Evolutionary conservation across 2,888 invertebrate species (phyloP), one percentile per base, ranked within the genome.

Genomic region (Rhamnusium bicolor): DNA sequence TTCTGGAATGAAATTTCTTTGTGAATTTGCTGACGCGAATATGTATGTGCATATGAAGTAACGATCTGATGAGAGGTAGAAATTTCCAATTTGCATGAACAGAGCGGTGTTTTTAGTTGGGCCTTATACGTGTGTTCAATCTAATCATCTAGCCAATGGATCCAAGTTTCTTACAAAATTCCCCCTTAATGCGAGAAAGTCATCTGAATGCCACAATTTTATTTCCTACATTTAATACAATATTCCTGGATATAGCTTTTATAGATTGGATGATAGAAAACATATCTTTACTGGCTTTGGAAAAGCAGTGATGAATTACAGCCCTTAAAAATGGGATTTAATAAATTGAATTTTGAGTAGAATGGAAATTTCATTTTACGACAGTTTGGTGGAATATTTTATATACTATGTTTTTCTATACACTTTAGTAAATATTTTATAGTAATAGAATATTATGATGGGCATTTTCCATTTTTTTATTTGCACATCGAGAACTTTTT

Each of bases 31-130:
- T 79, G 80, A 79, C 74, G 80, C 77, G 75, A 80, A 80, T 80
- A 80, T 79, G 72, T 79, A 80, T 78, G 80, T 81, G 81, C 80
- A 81, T 81, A 81, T 76, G 80, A 80, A 82, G 79, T 80, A 80
- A 81, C 80, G 76, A 78, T 77, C 76, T 78, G 76, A 79, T 80
- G 77, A 80, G 76, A 71, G 69, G 75, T 73, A 77, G 76, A 71
- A 80, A 80, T 79, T 81, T 81, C 75, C 80, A 81, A 81, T 82
- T 80, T 79, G 74, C 76, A 77, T 72, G 71, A 78, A 74, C 75
- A 71, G 67, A 21, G 69, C 62, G 72, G 67, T 77, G 71, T 72
- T 75, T n/a, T 76, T 73, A 75, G 76, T 74, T 75, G 73, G n/a
- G 74, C 75, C 73, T 78, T 77, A 71, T 72, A 72, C 67, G 27